A percentile compares a stretch with the other conserved stretches of the same genome.
Conservation (phyloP, 2,888 invertebrate genomes). For the Phengaris arion region DNA sequence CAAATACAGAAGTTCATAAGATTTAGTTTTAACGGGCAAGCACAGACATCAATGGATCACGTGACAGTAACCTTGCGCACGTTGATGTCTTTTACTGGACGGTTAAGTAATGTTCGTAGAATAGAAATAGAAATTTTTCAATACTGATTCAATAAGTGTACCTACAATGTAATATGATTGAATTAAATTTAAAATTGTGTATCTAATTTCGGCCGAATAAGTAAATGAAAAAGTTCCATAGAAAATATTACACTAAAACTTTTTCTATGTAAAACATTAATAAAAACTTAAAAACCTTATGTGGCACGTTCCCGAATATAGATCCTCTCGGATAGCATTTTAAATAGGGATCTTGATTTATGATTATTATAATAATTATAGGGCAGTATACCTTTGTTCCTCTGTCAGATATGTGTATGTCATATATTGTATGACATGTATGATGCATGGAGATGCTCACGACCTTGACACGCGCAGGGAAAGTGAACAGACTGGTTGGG, state of each 20-base stretch:
- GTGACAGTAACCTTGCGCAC: constrained; percentile 1
- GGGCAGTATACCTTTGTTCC: neutral
- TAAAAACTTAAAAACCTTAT: no score
- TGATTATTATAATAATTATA: neutral
- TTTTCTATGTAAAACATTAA: no score
- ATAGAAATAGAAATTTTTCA: neutral
- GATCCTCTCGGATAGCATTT: no score
- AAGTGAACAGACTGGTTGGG: constrained; percentile 73
- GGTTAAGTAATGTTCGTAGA: neutral
- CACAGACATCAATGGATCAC: neutral
- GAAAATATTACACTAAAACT: no score
- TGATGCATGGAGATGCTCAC: constrained; percentile 52
- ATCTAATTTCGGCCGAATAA: no score
- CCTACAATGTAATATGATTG: no score
- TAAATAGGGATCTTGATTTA: no score
- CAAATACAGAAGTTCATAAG: neutral
- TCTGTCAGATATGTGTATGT: neutral
- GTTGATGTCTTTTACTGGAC: constrained; percentile 5
- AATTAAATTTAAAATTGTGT: no score
- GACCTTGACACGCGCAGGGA: constrained; percentile 74
- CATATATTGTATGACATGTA: constrained; percentile 31
- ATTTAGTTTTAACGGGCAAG: neutral
- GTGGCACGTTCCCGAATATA: no score
- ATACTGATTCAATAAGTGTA: no score
- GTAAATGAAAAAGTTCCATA: no score